Conservation (phyloP, 2,797 vertebrate species). For the Sebastiscus tertius region DNA sequence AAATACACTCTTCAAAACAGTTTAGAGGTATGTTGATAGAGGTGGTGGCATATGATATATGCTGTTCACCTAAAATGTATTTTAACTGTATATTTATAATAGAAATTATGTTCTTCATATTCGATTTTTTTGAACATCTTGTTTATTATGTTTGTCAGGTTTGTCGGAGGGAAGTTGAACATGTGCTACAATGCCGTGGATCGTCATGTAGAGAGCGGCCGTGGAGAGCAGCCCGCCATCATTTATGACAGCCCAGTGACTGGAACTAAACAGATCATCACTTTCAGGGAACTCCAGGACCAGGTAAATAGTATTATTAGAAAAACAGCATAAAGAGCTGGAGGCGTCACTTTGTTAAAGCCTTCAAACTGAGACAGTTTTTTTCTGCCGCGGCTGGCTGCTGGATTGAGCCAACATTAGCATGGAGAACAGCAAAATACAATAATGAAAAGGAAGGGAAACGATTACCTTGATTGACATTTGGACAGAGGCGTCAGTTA, state of each 20-base stretch:
- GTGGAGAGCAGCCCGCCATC: conserved; percentile 89
- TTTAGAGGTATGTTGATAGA: neutral
- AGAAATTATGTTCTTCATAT: neutral
- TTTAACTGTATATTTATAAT: neutral
- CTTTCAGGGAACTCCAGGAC: conserved; percentile 89
- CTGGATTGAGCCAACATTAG: neutral
- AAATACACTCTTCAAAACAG: neutral
- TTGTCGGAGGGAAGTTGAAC: conserved; percentile 92
- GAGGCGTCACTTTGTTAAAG: neutral
- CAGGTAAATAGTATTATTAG: conserved; percentile 81
- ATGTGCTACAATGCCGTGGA: conserved; percentile 96
- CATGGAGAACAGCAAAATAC: neutral
- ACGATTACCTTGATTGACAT: conserved; percentile 11
- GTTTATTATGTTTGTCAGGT: conserved; percentile 81
- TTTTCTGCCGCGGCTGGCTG: neutral
- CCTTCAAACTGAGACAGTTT: neutral
- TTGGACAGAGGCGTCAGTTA: neutral
- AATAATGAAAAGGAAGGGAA: neutral
- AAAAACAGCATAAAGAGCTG: neutral
- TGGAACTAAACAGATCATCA: conserved; percentile 87
- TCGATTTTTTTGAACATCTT: neutral
- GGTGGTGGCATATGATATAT: neutral
- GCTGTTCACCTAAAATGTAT: neutral
- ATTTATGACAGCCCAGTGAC: conserved; percentile 96
- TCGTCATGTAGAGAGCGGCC: conserved; percentile 90